phyloP scores from a whole-genome alignment of 1,140 invertebrate genomes.

The Drosophila melanica region DNA sequence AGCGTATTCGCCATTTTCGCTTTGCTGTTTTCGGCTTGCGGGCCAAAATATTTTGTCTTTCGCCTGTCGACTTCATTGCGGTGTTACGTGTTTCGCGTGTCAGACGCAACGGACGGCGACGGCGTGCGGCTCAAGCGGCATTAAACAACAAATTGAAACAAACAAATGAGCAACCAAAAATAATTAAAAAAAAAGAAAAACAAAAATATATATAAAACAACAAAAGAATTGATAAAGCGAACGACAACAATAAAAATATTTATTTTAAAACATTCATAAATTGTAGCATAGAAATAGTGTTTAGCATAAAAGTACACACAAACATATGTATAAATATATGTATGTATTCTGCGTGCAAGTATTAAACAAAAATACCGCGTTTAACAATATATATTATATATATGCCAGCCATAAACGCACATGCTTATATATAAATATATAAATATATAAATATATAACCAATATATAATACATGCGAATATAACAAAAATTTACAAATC shows the following conservation, averaged over 20 bases:
- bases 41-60: conserved; percentile 58
- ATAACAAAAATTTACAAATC: conserved; percentile 3
- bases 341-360: conserved; percentile 7
- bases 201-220: conserved; percentile 41
- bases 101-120: conserved; percentile 67
- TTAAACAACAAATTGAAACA: conserved; percentile 30
- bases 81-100: conserved; percentile 84
- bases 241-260: conserved; percentile 24
- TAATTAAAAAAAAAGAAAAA: conserved; percentile 15
- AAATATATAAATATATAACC: background rate
- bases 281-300: conserved; percentile 28
- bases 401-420: background rate
- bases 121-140: conserved; percentile 65
- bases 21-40: conserved; percentile 55
- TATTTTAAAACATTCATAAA: conserved; percentile 41
- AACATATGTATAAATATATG: conserved; percentile 4
- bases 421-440: background rate
- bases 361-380: conserved; percentile 7
- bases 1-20: conserved; percentile 56
- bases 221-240: conserved; percentile 22
- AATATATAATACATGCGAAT: conserved; percentile 4
- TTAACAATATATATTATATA: conserved; percentile 6
- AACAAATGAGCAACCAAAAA: conserved; percentile 39
- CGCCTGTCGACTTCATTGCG: conserved; percentile 79
- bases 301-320: conserved; percentile 24